phyloP scores from a whole-genome alignment of 2,797 vertebrate genomes.

The Centropyge bicolor region DNA sequence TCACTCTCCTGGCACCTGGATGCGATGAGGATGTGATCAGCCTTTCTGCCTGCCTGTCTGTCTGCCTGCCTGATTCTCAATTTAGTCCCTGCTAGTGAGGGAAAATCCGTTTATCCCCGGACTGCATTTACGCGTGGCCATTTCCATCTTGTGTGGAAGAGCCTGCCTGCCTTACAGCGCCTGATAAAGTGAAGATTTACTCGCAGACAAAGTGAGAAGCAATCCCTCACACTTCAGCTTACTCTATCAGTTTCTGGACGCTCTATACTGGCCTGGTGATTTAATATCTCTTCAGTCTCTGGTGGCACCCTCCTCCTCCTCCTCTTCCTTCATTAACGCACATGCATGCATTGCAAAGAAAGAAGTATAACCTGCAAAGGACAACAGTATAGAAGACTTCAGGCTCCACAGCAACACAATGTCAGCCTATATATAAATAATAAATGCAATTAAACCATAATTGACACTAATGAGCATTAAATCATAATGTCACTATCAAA shows the following conservation, averaged over 20 bases:
- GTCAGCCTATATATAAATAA: neutral
- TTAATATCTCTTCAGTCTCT: conserved; percentile 55
- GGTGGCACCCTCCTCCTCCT: conserved; percentile 20
- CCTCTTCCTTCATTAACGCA: neutral
- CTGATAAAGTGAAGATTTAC: conserved; percentile 77
- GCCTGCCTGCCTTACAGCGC: conserved; percentile 58
- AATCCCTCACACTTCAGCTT: conserved; percentile 70
- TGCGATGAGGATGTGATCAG: conserved; percentile 29
- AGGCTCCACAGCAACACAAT: neutral
- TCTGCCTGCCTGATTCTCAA: conserved; percentile 9
- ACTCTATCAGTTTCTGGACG: conserved; percentile 66
- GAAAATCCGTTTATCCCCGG: conserved; percentile 69
- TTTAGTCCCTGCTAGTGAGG: conserved; percentile 54
- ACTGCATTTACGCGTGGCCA: conserved; percentile 36
- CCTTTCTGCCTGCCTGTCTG: neutral
- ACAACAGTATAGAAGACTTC: neutral
- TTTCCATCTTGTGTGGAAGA: conserved; percentile 58
- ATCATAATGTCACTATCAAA: neutral
- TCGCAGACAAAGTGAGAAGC: conserved; percentile 64
- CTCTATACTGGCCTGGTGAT: conserved; percentile 52
- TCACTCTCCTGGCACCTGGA: conserved; percentile 30
- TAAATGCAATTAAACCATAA: neutral
- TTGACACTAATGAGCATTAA: neutral
- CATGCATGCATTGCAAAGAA: neutral
- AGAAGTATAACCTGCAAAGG: conserved; percentile 15